Percentiles rank a stretch among this genome's conserved stretches.
Conservation (phyloP, 2,797 vertebrate species). For the Microctenopoma steveboyesi region DNA sequence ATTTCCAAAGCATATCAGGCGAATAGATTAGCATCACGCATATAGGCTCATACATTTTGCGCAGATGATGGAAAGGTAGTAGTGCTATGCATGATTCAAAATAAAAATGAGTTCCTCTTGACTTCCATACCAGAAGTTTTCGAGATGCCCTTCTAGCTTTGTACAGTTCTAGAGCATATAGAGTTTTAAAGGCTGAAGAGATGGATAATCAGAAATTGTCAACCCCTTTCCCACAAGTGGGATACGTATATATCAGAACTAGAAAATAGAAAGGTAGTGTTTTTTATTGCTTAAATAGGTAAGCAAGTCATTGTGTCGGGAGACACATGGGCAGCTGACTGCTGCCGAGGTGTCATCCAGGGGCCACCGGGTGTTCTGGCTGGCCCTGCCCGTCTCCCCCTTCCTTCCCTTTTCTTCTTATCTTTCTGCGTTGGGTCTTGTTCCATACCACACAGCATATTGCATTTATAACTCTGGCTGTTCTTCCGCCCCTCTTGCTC, state of each 20-base stretch:
- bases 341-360: slow-evolving; percentile 60
- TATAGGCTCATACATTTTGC: no score
- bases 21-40: no score
- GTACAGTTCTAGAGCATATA: no score
- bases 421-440: slow-evolving; percentile 74
- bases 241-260: neutral
- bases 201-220: slow-evolving; percentile 8
- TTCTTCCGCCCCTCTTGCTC: slow-evolving; percentile 27
- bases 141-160: no score
- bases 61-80: no score
- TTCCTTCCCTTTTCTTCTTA: slow-evolving; percentile 60
- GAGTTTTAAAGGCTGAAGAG: neutral
- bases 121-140: no score
- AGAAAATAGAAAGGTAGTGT: slow-evolving; percentile 26
- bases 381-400: slow-evolving; percentile 25
- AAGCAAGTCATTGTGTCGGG: slow-evolving; percentile 19
- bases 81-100: no score
- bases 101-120: neutral
- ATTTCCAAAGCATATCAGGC: no score
- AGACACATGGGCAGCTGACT: slow-evolving; percentile 52
- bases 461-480: slow-evolving; percentile 82
- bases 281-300: slow-evolving; percentile 29
- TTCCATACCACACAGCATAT: slow-evolving; percentile 83
- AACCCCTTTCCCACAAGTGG: neutral
- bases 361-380: slow-evolving; percentile 52